These are phyloP conservation scores for Herpetotheres cachinnans DNA, from an alignment of 2,113 vertebrate genomes.

Conservation along the genomic window DNA sequence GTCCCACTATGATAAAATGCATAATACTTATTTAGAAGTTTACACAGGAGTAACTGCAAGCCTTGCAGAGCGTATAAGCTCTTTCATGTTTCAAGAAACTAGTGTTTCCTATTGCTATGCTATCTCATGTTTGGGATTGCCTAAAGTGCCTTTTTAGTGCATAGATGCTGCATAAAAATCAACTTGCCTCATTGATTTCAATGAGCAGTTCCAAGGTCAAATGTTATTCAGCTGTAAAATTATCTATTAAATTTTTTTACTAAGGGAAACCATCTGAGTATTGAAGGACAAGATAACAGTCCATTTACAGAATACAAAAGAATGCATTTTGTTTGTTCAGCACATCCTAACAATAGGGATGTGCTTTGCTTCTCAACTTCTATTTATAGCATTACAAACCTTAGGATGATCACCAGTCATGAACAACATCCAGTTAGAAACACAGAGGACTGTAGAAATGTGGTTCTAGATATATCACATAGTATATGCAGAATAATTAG, in stretches of 20 bases:
- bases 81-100: slow-evolving; percentile 1
- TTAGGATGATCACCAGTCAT: not conserved
- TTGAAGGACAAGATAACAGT: slow-evolving; percentile 49
- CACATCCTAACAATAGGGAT: not conserved
- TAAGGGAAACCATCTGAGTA: slow-evolving; percentile 32
- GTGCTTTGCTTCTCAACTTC: not conserved
- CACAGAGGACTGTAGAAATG: not conserved
- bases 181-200: slow-evolving; percentile 60
- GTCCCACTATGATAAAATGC: not conserved
- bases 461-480: not conserved
- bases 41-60: not conserved
- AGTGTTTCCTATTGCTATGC: not conserved
- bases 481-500: not conserved
- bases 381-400: not conserved
- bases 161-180: slow-evolving; percentile 46
- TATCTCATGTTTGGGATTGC: slow-evolving; percentile 45
- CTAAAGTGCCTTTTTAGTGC: slow-evolving; percentile 34
- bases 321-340: slow-evolving; percentile 42
- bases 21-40: not conserved
- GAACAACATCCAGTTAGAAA: not conserved
- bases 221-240: slow-evolving; percentile 58
- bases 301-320: slow-evolving; percentile 21
- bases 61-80: not conserved
- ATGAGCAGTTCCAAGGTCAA: slow-evolving; percentile 47
- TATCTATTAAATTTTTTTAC: slow-evolving; percentile 22